Conservation (phyloP, 2,888 invertebrate genomes). For the Halocaridina rubra region DNA sequence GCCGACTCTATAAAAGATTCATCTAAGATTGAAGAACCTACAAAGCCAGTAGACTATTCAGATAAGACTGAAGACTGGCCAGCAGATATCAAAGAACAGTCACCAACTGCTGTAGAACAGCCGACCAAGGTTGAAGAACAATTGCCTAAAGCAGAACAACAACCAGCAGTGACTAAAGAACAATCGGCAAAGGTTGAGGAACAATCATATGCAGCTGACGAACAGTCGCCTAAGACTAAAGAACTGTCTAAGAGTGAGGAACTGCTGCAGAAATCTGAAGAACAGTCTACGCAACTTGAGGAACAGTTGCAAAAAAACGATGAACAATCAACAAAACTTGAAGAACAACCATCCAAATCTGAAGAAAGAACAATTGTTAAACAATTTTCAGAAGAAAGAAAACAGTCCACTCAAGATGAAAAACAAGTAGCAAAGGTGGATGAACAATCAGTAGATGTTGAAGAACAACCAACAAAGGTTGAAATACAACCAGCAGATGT, state of each 20-base stretch:
- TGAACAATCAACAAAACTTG: background rate
- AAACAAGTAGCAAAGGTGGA: background rate
- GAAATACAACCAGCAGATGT: background rate
- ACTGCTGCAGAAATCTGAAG: background rate
- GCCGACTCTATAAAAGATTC: too few species aligned
- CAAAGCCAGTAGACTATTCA: background rate
- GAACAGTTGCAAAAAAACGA: background rate
- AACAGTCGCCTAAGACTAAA: background rate
- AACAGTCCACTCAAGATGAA: background rate
- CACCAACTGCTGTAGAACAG: background rate
- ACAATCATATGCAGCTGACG: background rate
- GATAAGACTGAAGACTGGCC: background rate
- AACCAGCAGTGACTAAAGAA: background rate
- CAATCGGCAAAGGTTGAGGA: background rate
- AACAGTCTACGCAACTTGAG: background rate
- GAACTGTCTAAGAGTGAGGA: background rate
- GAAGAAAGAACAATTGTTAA: too few species aligned
- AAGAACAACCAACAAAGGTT: background rate
- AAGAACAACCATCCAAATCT: too few species aligned
- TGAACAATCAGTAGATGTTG: background rate
- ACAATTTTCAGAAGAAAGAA: too few species aligned
- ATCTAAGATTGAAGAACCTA: background rate
- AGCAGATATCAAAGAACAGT: background rate
- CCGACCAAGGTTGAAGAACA: background rate
- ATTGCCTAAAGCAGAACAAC: background rate